phyloP scores from a whole-genome alignment of 2,888 invertebrate species.

The Zaprionus obscuricornis region DNA sequence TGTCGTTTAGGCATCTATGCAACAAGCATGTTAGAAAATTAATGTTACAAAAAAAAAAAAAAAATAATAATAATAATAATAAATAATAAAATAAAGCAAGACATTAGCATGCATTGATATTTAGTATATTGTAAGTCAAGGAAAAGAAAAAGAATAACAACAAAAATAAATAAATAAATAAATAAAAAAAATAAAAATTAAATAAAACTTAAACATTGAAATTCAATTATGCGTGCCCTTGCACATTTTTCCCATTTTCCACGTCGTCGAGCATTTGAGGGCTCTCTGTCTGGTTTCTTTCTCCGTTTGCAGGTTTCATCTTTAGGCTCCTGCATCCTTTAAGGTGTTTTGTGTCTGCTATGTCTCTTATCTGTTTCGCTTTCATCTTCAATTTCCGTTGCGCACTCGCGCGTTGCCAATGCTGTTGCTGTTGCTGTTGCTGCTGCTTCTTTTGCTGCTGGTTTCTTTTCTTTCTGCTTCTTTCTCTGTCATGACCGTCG shows the following conservation, averaged over 20 bases:
- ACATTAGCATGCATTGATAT: too few species aligned
- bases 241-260: constrained; percentile 73
- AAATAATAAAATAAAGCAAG: neutral
- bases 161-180: neutral
- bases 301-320: constrained; percentile 10
- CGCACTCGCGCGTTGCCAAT: constrained; percentile 51
- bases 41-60: constrained; percentile 4
- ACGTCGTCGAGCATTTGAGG: constrained; percentile 44
- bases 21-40: constrained; percentile 18
- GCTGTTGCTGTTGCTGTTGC: constrained; percentile 10
- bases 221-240: constrained; percentile 61
- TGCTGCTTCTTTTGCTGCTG: constrained; percentile 9
- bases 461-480: constrained; percentile 4
- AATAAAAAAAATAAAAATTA: neutral
- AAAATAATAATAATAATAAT: neutral
- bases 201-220: constrained; percentile 29
- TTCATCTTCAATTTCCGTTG: constrained; percentile 75
- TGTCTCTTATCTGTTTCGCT: constrained; percentile 61
- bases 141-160: neutral
- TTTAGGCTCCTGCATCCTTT: constrained; percentile 43
- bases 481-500: neutral
- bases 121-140: too few species aligned
- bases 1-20: constrained; percentile 7
- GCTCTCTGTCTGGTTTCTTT: constrained; percentile 10
- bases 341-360: constrained; percentile 56